A percentile compares a stretch with the other conserved stretches of the same genome.
phyloP scores from a whole-genome alignment of 2,113 vertebrate species.

The Gymnarchus niloticus region DNA sequence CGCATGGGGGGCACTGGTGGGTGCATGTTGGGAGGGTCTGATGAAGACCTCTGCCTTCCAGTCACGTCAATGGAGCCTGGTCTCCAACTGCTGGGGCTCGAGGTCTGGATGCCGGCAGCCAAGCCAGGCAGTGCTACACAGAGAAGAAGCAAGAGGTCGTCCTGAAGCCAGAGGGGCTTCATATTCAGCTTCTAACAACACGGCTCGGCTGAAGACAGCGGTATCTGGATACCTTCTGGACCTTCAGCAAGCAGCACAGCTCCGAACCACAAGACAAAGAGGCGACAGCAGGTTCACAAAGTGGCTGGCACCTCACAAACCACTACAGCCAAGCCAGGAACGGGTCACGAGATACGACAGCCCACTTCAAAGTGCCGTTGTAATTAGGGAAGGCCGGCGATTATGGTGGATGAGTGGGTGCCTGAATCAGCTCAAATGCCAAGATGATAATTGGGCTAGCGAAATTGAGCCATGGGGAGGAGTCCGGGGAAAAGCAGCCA shows the following conservation, averaged over 20 bases:
- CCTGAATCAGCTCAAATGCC: not conserved
- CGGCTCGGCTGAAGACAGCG: too few species aligned
- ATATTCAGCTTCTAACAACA: not conserved
- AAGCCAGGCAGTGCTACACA: conserved; percentile 73
- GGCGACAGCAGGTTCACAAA: not conserved
- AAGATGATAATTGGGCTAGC: not conserved
- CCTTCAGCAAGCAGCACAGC: not conserved
- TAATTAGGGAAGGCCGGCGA: not conserved
- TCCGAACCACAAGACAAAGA: not conserved
- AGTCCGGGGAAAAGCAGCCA: not conserved
- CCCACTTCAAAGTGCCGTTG: not conserved
- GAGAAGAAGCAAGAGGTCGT: not conserved
- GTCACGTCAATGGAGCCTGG: conserved; percentile 76
- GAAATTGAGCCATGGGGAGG: not conserved
- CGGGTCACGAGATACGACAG: not conserved
- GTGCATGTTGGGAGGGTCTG: conserved; percentile 95
- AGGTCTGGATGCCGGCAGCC: conserved; percentile 69
- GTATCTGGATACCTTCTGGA: not conserved
- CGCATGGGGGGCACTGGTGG: conserved; percentile 88
- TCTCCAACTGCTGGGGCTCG: conserved; percentile 80
- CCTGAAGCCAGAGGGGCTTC: not conserved
- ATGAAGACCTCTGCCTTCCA: conserved; percentile 90
- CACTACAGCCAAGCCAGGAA: not conserved
- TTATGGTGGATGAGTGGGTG: not conserved
- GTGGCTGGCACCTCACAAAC: not conserved